Evolutionary conservation across 1,140 invertebrate species (phyloP).

Genomic region (Drosophila bocki): DNA sequence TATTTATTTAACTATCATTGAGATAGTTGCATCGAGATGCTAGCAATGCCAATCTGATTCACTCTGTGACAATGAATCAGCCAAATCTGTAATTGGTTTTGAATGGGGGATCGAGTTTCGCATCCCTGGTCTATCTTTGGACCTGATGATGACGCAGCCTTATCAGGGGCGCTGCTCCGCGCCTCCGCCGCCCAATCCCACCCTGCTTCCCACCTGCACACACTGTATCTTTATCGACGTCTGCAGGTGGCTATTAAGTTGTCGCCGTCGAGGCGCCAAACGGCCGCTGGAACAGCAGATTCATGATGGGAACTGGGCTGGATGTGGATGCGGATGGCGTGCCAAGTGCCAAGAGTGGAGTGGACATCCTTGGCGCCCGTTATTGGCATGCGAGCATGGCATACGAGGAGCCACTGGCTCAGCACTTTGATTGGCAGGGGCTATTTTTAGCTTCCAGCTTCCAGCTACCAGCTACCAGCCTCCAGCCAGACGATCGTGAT

Average conservation of each 20-base stretch:
- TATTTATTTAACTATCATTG: background rate
- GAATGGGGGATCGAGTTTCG: slow-evolving; percentile 33
- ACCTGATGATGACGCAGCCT: slow-evolving; percentile 48
- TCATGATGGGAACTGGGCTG: slow-evolving; percentile 80
- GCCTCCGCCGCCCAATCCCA: slow-evolving; percentile 4
- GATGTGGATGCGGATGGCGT: slow-evolving; percentile 28
- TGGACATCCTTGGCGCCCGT: slow-evolving; percentile 80
- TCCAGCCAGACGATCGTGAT: slow-evolving; percentile 66
- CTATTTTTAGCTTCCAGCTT: slow-evolving; percentile 65
- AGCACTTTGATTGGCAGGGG: slow-evolving; percentile 65
- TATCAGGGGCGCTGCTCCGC: slow-evolving; percentile 33
- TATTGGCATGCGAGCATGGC: slow-evolving; percentile 52
- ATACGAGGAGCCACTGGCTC: slow-evolving; percentile 3
- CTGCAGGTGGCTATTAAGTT: slow-evolving; percentile 77
- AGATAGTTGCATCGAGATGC: background rate
- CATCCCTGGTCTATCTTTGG: slow-evolving; percentile 43
- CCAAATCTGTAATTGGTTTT: slow-evolving; percentile 28
- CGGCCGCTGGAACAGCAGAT: slow-evolving; percentile 56
- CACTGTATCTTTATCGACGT: slow-evolving; percentile 57
- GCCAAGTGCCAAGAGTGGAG: slow-evolving; percentile 55
- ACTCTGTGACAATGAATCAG: slow-evolving; percentile 31
- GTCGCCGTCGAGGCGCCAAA: slow-evolving; percentile 75
- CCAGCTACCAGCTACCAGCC: slow-evolving; percentile 2
- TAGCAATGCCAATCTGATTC: slow-evolving; percentile 20
- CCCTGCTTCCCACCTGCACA: slow-evolving; percentile 21